phyloP scores from a whole-genome alignment of 1,140 invertebrate genomes.

The Papilio glaucus region DNA sequence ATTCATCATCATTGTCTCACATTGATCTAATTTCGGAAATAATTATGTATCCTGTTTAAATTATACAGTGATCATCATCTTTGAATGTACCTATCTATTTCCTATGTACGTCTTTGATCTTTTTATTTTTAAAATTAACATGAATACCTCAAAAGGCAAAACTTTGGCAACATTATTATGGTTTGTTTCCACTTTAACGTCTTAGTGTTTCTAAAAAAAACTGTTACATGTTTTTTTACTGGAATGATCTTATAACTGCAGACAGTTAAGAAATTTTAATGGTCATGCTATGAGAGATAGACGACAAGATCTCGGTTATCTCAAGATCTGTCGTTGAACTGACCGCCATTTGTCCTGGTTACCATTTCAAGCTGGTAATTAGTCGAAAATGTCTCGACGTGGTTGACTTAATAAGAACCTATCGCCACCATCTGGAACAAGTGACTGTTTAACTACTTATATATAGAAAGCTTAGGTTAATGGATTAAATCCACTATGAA shows the following conservation, averaged over 20 bases:
- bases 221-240: not conserved
- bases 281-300: not conserved
- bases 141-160: no score
- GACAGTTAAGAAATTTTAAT: not conserved
- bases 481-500: no score
- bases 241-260: constrained; percentile 16
- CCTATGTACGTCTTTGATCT: no score
- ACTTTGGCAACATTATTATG: no score
- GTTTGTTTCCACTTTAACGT: not conserved
- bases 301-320: not conserved
- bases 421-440: not conserved
- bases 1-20: no score
- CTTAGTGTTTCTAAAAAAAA: not conserved
- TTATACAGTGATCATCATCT: no score
- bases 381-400: constrained; percentile 12
- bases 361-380: not conserved
- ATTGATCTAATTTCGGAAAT: no score
- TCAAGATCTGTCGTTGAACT: not conserved
- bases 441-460: no score
- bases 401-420: not conserved
- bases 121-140: no score
- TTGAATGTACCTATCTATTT: no score
- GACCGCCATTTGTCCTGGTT: not conserved
- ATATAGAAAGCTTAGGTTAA: not conserved
- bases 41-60: no score